phyloP scores from a whole-genome alignment of 1,140 invertebrate species.

The Hyles euphorbiae region DNA sequence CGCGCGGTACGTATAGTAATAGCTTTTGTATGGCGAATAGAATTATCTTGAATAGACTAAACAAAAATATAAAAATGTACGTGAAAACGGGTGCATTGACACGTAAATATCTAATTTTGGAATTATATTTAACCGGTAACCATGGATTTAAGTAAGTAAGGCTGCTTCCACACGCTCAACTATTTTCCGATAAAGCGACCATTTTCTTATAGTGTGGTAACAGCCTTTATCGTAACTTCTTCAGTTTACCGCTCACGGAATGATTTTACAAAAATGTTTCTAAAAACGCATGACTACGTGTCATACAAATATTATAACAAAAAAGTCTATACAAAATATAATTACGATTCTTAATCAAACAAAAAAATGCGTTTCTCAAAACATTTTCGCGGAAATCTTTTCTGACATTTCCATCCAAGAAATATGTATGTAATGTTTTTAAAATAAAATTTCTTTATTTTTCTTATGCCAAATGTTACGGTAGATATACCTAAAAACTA shows the following conservation, averaged over 20 bases:
- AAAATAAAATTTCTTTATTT: slow-evolving; percentile 4
- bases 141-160: not conserved
- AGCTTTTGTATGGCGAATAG: not conserved
- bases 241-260: slow-evolving; percentile 26
- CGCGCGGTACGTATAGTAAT: too few species aligned
- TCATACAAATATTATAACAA: slow-evolving; percentile 14
- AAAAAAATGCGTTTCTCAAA: slow-evolving; percentile 17
- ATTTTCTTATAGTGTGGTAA: too few species aligned
- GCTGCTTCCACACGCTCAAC: slow-evolving; percentile 1
- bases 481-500: slow-evolving; percentile 22
- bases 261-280: slow-evolving; percentile 30
- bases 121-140: too few species aligned
- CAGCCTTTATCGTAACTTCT: not conserved
- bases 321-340: slow-evolving; percentile 20
- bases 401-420: slow-evolving; percentile 33
- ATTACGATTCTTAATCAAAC: slow-evolving; percentile 15
- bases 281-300: slow-evolving; percentile 8
- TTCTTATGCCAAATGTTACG: slow-evolving; percentile 22
- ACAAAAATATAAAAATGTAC: slow-evolving; percentile 1
- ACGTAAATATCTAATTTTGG: too few species aligned
- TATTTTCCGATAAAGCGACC: slow-evolving; percentile 1
- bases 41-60: not conserved
- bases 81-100: too few species aligned
- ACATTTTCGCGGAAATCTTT: slow-evolving; percentile 40
- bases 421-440: slow-evolving; percentile 32